These are phyloP conservation scores for Oscheius sp. DNA, from an alignment of 2,888 invertebrate genomes.

Conservation along the genomic window DNA sequence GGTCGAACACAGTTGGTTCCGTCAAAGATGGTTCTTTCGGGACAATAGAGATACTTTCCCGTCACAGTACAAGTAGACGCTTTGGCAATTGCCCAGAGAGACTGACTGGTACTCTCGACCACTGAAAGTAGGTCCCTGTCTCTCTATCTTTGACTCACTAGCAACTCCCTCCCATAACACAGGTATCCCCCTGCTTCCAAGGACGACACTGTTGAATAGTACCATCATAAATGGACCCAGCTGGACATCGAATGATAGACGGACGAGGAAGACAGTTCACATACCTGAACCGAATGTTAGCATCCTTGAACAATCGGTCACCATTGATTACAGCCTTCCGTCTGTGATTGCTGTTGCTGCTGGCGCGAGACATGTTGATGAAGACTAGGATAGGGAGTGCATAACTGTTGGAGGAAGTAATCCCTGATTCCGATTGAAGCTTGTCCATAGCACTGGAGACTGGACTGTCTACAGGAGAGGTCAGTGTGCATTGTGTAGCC, in stretches of 20 bases:
- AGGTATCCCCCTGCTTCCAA: conserved; percentile 24
- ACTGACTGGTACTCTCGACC: conserved; percentile 24
- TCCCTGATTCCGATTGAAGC: conserved; percentile 5
- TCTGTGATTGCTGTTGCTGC: background rate
- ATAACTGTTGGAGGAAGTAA: conserved; percentile 1
- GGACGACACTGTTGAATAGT: conserved; percentile 2
- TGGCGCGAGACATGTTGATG: background rate
- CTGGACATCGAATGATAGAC: conserved; percentile 21
- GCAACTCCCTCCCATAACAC: conserved; percentile 23
- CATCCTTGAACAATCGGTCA: background rate
- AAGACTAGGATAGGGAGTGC: background rate
- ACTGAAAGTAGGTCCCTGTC: background rate
- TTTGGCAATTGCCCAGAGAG: conserved; percentile 29
- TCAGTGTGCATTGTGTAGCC: conserved; percentile 5
- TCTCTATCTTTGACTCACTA: background rate
- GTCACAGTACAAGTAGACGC: conserved; percentile 32
- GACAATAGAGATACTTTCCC: conserved; percentile 21
- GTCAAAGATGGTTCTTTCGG: conserved; percentile 28
- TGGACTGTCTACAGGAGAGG: background rate
- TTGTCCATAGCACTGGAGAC: conserved; percentile 1
- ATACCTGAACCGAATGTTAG: conserved; percentile 19
- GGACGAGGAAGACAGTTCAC: conserved; percentile 19
- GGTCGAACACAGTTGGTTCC: conserved; percentile 15
- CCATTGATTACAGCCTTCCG: conserved; percentile 4
- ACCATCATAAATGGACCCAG: conserved; percentile 20